Base-by-base conservation (phyloP, 92 coral and sea anemone genomes). In the Porites divaricata region DNA sequence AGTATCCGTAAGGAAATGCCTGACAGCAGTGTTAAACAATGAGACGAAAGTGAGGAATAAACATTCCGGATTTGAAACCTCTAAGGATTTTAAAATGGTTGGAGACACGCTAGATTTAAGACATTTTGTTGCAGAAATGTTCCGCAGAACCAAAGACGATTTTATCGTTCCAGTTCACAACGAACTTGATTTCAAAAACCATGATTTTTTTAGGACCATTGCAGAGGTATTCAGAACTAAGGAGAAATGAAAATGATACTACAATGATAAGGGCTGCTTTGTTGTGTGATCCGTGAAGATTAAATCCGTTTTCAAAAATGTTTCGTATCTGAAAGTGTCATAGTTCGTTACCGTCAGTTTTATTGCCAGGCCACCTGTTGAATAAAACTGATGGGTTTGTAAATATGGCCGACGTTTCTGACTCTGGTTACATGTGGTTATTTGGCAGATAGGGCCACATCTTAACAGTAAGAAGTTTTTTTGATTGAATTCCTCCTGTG, bases 171-270 rank as follows among this genome's bases (percentile, higher is more conserved):
- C 45, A 1, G 17, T 19, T 52, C 83, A 50, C 74, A 23, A 23
- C 9, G 25, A 54, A 54, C 77, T 80, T 80, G 77, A 80, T 54
- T 69, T 80, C 76, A 35, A 69, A 63, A n/a, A 12, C 67, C 85
- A 35, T 35, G 45, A 35, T 35, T 35, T 35, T 35, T 35, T 35
- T 3, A 35, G 45, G 4, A 35, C 45, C 45, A 35, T 35, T 35
- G 45, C 45, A 35, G 45, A 35, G 45, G 7, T 35, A 35, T 35
- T 35, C 7, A 35, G 45, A 35, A 35, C 45, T 35, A 35, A 35
- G 45, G 45, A 35, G 4, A 5, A 35, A 35, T 4, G 45, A 35
- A 35, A 35, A 35, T 4, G 45, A 35, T 35, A 35, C 7, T 35
- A 35, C 45, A 35, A 35, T 35, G 45, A 35, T 35, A 35, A 35